phyloP scores from a whole-genome alignment of 2,797 vertebrate genomes.

The Pantherophis alleghaniensis region DNA sequence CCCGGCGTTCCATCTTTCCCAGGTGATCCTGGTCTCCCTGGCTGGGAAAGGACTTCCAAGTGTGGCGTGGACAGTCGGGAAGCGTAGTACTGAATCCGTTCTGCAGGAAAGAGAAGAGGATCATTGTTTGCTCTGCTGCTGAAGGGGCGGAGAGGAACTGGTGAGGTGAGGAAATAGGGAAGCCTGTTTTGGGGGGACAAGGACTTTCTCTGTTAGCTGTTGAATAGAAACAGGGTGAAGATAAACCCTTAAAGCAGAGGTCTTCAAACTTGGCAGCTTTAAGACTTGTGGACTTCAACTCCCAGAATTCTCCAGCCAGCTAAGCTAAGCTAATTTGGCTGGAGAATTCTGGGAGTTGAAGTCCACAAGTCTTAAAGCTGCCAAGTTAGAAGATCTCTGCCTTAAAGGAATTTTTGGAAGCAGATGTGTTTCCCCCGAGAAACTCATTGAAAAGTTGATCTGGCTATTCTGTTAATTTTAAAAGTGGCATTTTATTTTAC shows the following conservation, averaged over 20 bases:
- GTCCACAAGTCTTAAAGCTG: too few species aligned
- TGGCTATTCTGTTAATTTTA: not conserved
- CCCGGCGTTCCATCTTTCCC: constrained; percentile 88
- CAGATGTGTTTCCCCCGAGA: not conserved
- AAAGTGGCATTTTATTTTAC: not conserved
- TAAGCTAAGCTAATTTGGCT: too few species aligned
- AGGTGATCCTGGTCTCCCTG: constrained; percentile 88
- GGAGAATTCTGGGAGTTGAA: too few species aligned
- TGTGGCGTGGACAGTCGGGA: constrained; percentile 85
- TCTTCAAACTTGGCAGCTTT: too few species aligned
- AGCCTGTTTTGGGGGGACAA: too few species aligned
- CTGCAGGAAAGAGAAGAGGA: constrained; percentile 64
- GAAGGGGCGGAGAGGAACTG: not conserved
- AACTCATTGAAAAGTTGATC: not conserved
- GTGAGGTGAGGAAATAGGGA: not conserved
- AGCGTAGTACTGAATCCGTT: constrained; percentile 94
- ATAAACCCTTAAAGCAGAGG: not conserved
- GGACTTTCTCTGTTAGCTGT: not conserved
- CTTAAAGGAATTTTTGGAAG: not conserved
- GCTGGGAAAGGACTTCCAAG: constrained; percentile 83
- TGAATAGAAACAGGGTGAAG: not conserved
- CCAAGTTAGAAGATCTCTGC: too few species aligned
- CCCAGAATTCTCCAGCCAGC: too few species aligned
- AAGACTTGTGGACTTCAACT: too few species aligned
- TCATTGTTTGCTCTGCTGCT: not conserved